These are phyloP conservation scores for Autographa pulchrina DNA, from an alignment of 2,888 invertebrate genomes.

Conservation along the genomic window DNA sequence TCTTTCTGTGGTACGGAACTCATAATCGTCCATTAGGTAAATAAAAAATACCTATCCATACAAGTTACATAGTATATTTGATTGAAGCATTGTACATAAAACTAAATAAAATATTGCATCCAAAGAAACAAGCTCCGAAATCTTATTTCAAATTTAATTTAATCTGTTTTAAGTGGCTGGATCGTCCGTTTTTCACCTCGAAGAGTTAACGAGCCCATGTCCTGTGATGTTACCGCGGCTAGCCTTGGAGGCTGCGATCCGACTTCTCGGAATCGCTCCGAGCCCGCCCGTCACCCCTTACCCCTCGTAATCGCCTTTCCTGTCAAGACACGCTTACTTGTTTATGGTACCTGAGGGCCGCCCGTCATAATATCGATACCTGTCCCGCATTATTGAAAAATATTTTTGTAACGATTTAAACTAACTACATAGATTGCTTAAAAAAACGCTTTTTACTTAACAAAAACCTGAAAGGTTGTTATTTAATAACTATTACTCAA, in stretches of 20 bases:
- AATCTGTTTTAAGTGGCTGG: conserved; percentile 69
- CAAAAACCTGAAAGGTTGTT: no score
- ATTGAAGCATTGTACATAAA: not conserved
- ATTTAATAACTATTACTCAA: no score
- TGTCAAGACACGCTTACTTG: conserved; percentile 69
- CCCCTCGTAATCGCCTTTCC: conserved; percentile 75
- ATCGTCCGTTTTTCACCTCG: conserved; percentile 79
- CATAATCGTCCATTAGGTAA: no score
- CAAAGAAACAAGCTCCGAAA: conserved; percentile 41
- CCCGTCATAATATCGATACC: conserved; percentile 54
- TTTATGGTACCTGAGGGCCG: conserved; percentile 57
- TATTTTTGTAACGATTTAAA: conserved; percentile 15
- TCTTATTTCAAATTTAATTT: conserved; percentile 75
- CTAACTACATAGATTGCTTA: not conserved
- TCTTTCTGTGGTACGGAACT: no score
- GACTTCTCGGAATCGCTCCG: conserved; percentile 83
- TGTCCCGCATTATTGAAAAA: conserved; percentile 15
- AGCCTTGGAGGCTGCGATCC: conserved; percentile 79
- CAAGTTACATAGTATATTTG: not conserved
- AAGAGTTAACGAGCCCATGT: conserved; percentile 81
- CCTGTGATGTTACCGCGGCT: conserved; percentile 85
- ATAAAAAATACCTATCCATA: no score
- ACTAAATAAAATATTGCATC: not conserved
- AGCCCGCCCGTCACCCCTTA: conserved; percentile 63
- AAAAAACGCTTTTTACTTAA: no score